Conservation (phyloP, 2,113 vertebrate species). For the Alexandromys fortis region DNA sequence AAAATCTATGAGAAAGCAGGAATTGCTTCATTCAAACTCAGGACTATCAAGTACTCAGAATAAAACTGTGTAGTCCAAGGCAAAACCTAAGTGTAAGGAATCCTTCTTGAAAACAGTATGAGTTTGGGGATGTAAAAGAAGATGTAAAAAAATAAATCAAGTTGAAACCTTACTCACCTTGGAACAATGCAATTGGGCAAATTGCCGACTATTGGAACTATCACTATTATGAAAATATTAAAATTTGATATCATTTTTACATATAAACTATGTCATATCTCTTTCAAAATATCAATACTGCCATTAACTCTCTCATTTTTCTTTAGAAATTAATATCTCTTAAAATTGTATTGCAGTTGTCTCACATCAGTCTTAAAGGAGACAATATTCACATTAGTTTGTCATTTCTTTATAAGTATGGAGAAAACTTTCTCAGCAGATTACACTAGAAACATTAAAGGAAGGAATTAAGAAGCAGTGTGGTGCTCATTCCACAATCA, state of each 20-base stretch:
- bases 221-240: neutral
- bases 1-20: neutral
- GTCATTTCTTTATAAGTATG: neutral
- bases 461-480: neutral
- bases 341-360: neutral
- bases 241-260: neutral
- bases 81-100: neutral
- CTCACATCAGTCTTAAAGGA: neutral
- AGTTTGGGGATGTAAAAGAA: neutral
- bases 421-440: neutral
- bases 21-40: neutral
- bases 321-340: neutral
- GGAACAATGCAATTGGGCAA: fast-evolving
- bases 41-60: neutral
- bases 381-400: neutral
- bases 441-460: neutral
- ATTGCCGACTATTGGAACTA: neutral
- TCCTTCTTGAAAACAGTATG: neutral
- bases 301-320: neutral
- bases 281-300: neutral
- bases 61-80: neutral
- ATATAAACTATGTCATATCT: neutral
- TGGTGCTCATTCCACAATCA: neutral
- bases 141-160: neutral
- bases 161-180: neutral